These are phyloP conservation scores for Andrena flavipes DNA, from an alignment of 2,888 invertebrate genomes.

Conservation along the genomic window DNA sequence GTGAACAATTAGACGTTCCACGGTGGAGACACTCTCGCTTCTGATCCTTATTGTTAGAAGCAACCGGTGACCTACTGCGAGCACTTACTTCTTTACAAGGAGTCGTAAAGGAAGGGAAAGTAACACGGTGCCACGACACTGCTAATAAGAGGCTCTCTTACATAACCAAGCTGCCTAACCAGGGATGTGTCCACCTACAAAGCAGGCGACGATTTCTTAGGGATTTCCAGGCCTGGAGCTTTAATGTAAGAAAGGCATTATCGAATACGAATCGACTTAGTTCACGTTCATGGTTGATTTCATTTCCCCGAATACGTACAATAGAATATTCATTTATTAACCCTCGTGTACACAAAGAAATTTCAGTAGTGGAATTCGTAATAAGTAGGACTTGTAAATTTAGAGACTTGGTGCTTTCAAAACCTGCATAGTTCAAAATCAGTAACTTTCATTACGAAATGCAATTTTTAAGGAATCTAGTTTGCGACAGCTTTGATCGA, in stretches of 20 bases:
- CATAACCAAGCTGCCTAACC: constrained; percentile 71
- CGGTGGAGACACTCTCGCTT: constrained; percentile 38
- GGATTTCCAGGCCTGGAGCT: constrained; percentile 22
- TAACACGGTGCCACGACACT: constrained; percentile 73
- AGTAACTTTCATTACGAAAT: no score
- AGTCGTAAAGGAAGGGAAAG: constrained; percentile 84
- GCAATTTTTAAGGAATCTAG: no score
- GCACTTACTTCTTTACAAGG: constrained; percentile 73
- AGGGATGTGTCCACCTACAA: constrained; percentile 69
- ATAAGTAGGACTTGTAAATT: no score
- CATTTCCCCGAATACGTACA: neutral
- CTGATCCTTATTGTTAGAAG: constrained; percentile 40
- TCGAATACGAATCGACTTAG: neutral
- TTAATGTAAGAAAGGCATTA: neutral
- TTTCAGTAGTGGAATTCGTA: no score
- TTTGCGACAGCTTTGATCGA: no score
- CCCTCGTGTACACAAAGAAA: no score
- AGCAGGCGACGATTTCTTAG: constrained; percentile 20
- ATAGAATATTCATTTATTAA: neutral
- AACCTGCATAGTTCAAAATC: no score
- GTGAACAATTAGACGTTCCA: constrained; percentile 31
- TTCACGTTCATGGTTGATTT: neutral
- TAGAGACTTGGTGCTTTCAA: no score
- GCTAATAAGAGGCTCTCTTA: constrained; percentile 76
- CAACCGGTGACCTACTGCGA: constrained; percentile 44